Conservation (phyloP, 2,888 invertebrate species). For the Philereme vetulata region DNA sequence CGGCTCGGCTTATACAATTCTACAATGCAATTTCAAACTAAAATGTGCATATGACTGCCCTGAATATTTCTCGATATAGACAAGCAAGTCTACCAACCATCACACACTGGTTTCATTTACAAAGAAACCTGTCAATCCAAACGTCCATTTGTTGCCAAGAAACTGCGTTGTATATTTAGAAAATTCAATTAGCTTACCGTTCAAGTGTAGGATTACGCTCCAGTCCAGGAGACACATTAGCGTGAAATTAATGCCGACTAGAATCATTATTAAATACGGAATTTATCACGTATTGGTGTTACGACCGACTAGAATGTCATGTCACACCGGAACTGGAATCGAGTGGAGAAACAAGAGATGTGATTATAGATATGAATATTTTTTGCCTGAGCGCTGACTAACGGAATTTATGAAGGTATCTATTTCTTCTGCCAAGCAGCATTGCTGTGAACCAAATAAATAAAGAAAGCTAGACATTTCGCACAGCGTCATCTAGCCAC, state of each 20-base stretch:
- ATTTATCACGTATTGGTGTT: too few relatives aligned
- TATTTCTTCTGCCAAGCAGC: too few relatives aligned
- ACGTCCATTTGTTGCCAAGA: conserved; percentile 48
- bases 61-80: conserved; percentile 38
- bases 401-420: too few relatives aligned
- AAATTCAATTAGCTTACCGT: conserved; percentile 67
- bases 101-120: conserved; percentile 47
- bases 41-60: conserved; percentile 21
- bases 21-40: conserved; percentile 14
- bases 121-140: conserved; percentile 57
- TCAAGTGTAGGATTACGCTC: conserved; percentile 43
- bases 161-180: conserved; percentile 53
- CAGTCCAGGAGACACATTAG: conserved; percentile 29
- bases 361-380: too few relatives aligned
- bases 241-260: conserved; percentile 24
- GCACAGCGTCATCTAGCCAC: too few relatives aligned
- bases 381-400: too few relatives aligned
- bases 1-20: too few relatives aligned
- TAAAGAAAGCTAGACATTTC: too few relatives aligned
- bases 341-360: too few relatives aligned
- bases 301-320: conserved; percentile 13
- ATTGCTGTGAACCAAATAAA: too few relatives aligned
- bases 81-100: conserved; percentile 26
- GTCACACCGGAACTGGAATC: too few relatives aligned
- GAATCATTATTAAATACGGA: too few relatives aligned